These are phyloP conservation scores for Hippocampus guttulatus DNA, from an alignment of 2,113 vertebrate genomes.

Conservation along the genomic window DNA sequence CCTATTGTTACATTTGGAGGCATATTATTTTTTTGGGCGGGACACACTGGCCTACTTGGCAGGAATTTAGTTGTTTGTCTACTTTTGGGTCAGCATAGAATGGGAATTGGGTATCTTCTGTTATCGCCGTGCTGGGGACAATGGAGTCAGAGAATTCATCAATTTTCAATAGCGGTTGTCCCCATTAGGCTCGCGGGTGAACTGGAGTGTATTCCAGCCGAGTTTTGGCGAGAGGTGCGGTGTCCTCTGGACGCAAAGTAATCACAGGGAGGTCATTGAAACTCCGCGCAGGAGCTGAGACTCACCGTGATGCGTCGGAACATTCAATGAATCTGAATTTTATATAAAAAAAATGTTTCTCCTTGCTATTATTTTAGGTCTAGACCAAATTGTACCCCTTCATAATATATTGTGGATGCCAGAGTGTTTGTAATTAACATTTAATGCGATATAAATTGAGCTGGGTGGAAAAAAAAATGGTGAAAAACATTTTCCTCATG, in stretches of 20 bases:
- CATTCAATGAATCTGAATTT: too few species aligned
- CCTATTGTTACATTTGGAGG: slow-evolving; percentile 21
- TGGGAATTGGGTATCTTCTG: background rate
- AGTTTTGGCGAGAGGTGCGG: too few species aligned
- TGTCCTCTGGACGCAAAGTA: too few species aligned
- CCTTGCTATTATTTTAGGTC: background rate
- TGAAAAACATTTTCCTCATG: background rate
- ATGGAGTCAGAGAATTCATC: background rate
- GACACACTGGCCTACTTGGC: slow-evolving; percentile 12
- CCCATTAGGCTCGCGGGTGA: too few species aligned
- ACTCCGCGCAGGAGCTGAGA: too few species aligned
- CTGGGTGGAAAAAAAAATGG: too few species aligned
- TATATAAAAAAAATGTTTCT: too few species aligned
- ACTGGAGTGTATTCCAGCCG: too few species aligned
- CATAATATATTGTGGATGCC: background rate
- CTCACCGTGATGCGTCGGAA: too few species aligned
- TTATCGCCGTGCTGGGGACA: background rate
- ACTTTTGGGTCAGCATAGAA: background rate
- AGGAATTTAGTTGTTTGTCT: slow-evolving; percentile 10
- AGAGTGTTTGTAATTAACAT: background rate
- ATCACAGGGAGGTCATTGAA: too few species aligned
- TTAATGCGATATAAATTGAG: background rate
- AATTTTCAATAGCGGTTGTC: background rate
- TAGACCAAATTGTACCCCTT: background rate
- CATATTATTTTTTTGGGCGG: slow-evolving; percentile 22